A percentile compares a stretch with the other conserved stretches of the same genome.
phyloP scores from a whole-genome alignment of 2,888 invertebrate genomes.

The Synanthedon myopaeformis region DNA sequence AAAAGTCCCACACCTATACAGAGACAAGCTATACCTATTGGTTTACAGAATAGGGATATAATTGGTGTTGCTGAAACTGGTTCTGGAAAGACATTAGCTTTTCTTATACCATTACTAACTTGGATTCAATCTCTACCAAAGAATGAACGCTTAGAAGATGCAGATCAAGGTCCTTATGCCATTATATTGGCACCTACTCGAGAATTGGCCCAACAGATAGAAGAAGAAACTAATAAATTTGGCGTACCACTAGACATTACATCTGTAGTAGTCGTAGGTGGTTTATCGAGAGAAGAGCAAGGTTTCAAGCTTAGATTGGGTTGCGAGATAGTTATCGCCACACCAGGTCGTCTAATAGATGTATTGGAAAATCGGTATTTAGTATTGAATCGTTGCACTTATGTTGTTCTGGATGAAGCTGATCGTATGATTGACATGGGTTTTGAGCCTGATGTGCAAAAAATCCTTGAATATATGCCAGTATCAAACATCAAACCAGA shows the following conservation, averaged over 20 bases:
- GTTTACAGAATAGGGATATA: conserved; percentile 92
- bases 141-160: conserved; percentile 90
- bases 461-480: conserved; percentile 97
- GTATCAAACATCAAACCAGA: conserved; percentile 98
- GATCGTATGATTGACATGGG: conserved; percentile 99
- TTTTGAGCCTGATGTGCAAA: conserved; percentile 98
- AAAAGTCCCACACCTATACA: conserved; percentile 99
- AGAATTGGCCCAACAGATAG: conserved; percentile 98
- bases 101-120: conserved; percentile 94
- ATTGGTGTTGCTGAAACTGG: conserved; percentile 99
- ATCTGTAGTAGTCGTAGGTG: conserved; percentile 98
- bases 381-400: conserved; percentile 97
- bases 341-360: conserved; percentile 98
- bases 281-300: conserved; percentile 97
- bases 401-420: conserved; percentile 95
- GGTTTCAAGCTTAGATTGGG: conserved; percentile 96
- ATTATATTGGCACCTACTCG: conserved; percentile 99
- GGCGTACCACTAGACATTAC: conserved; percentile 92
- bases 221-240: conserved; percentile 98
- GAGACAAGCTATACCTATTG: conserved; percentile 98
- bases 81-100: conserved; percentile 98
- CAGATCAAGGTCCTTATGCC: conserved; percentile 97
- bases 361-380: conserved; percentile 98
- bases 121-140: conserved; percentile 99
- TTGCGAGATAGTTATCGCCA: conserved; percentile 99